Conservation (phyloP, 2,888 invertebrate genomes). For the Tanypteryx hageni region DNA sequence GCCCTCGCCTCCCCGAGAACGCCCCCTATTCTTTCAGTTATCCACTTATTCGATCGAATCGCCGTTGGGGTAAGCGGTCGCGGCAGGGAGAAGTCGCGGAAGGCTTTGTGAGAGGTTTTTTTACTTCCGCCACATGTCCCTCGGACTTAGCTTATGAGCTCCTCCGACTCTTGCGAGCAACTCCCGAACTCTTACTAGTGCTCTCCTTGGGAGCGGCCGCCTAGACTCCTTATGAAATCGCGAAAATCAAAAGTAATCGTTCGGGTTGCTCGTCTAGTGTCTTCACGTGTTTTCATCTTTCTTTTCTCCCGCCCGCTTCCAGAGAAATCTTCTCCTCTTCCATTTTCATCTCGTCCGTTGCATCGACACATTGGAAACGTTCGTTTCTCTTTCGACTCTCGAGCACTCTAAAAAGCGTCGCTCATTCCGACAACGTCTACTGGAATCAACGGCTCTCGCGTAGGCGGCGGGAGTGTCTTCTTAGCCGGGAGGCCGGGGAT, state of each 20-base stretch:
- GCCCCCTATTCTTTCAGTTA: background rate
- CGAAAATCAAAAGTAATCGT: background rate
- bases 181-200: background rate
- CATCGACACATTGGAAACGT: no score
- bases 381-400: no score
- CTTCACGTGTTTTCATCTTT: background rate
- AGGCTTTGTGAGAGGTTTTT: constrained; percentile 65
- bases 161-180: background rate
- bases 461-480: no score
- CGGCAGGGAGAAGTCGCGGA: constrained; percentile 62
- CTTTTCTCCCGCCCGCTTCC: background rate
- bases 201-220: background rate
- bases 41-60: constrained; percentile 7
- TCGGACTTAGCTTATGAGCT: background rate
- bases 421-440: no score
- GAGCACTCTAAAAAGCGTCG: no score
- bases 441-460: no score
- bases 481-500: no score
- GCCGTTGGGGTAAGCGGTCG: background rate
- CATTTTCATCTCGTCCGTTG: background rate
- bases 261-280: background rate
- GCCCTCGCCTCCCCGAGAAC: no score
- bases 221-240: background rate
- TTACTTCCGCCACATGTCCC: constrained; percentile 30
- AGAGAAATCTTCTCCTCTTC: background rate